Conservation (phyloP, 2,113 vertebrate species). For the Phoxinus phoxinus region DNA sequence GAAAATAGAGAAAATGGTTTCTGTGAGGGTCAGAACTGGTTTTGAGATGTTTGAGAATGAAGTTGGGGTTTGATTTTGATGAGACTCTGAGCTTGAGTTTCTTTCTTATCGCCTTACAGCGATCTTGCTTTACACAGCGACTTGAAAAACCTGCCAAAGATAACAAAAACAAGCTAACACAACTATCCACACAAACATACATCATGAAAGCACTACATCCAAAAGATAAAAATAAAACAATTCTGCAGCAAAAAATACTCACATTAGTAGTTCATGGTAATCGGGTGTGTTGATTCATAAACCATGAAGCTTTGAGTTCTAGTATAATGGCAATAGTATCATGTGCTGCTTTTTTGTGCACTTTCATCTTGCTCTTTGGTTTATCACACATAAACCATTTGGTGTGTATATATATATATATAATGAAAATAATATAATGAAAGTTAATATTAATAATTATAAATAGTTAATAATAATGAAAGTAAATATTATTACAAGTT, state of each 20-base stretch:
- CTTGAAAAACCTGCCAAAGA: not conserved
- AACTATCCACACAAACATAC: not conserved
- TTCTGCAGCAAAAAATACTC: not conserved
- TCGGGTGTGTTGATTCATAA: not conserved
- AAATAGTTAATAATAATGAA: too few species aligned
- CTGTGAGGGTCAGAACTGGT: not conserved
- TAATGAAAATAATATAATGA: too few species aligned
- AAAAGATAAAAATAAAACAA: not conserved
- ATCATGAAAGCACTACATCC: not conserved
- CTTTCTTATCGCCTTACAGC: not conserved
- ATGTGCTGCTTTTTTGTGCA: not conserved
- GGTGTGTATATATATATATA: too few species aligned
- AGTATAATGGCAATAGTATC: not conserved
- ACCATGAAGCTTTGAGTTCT: not conserved
- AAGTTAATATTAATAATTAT: slow-evolving; percentile 15
- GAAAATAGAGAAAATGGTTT: not conserved
- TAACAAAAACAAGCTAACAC: not conserved
- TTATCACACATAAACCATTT: not conserved
- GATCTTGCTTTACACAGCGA: not conserved
- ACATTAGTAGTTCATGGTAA: not conserved
- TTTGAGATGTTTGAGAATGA: not conserved
- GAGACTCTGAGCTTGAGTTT: not conserved
- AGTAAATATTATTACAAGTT: slow-evolving; percentile 12
- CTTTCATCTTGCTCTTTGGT: not conserved
- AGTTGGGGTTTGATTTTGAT: not conserved